Evolutionary conservation across 2,888 invertebrate species (phyloP), one percentile per base, ranked within the genome.

Genomic region (Geophilus truncorum): DNA sequence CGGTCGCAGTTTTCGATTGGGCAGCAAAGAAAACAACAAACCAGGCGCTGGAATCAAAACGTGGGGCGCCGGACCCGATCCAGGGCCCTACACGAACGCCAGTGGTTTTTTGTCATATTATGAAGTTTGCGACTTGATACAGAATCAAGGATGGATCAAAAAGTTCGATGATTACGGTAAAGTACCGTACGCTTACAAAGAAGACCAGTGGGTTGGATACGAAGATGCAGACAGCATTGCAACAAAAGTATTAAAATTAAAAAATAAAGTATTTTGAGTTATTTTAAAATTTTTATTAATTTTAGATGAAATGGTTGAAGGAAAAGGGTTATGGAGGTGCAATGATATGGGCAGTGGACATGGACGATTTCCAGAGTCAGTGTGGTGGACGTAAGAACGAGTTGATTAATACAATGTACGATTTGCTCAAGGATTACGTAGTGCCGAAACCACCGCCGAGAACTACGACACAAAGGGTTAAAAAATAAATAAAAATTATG

Each of bases 271-370:
- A 21, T 32, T 7, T 78, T 36, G 34, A 21, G 12, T 34, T 25
- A 18, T 78, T 25, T 12, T 23, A 18, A 1, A 21, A 3, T 51
- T 79, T 6, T 80, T 75, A 75, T 80, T 30, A 25, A 15, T 40
- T 32, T 12, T 40, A 84, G 89, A 94, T 95, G 94, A 92, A 95
- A 86, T 96, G 91, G 89, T 93, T 96, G 83, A 94, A 93, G 85
- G 85, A 90, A 81, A 93, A 92, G 86, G 94, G 94, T 0, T 93
- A 93, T 85, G 92, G 92, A 0, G 96, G 96, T 0, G 95, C 94
- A 0, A 96, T 96, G 96, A 93, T 92, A 21, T 96, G 96, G 96
- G 95, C 96, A 28, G 92, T 95, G 77, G 94, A 94, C 84, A 94
- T 95, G 95, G 96, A 96, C 82, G 96, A 96, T 86, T 96, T 95